phyloP scores from a whole-genome alignment of 2,888 invertebrate species.

The Drosophila atroscutellata region DNA sequence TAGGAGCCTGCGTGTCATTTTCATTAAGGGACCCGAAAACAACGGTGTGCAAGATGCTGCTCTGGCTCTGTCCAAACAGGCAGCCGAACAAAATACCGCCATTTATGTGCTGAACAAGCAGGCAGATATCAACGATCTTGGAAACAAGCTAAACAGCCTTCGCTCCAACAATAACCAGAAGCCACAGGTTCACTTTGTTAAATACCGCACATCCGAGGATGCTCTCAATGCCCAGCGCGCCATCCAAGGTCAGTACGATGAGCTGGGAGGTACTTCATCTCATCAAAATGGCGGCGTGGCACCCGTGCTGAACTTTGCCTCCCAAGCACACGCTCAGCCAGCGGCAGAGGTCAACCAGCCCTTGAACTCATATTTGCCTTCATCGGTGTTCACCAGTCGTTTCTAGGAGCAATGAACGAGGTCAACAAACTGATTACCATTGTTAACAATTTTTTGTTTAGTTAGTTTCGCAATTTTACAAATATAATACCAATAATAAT shows the following conservation, averaged over 20 bases:
- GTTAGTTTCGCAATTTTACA: slow-evolving; percentile 50
- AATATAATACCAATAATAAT: slow-evolving; percentile 31
- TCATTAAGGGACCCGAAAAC: slow-evolving; percentile 84
- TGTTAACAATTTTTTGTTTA: slow-evolving; percentile 47
- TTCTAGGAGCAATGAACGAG: slow-evolving; percentile 45
- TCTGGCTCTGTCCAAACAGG: slow-evolving; percentile 71
- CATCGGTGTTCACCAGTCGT: slow-evolving; percentile 70
- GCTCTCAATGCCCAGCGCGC: slow-evolving; percentile 80
- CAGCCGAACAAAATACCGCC: slow-evolving; percentile 80
- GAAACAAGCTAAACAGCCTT: slow-evolving; percentile 72
- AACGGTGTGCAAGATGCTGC: slow-evolving; percentile 79
- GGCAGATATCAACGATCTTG: slow-evolving; percentile 74
- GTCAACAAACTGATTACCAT: slow-evolving; percentile 40
- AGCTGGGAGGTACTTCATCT: slow-evolving; percentile 69
- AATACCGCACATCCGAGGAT: slow-evolving; percentile 82
- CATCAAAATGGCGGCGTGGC: slow-evolving; percentile 77
- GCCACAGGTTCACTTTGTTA: slow-evolving; percentile 83
- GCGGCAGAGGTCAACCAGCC: slow-evolving; percentile 47
- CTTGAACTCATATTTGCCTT: slow-evolving; percentile 67
- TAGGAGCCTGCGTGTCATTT: slow-evolving; percentile 81
- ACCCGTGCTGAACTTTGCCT: slow-evolving; percentile 80
- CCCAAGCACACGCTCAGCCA: slow-evolving; percentile 49
- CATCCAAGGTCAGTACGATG: slow-evolving; percentile 81
- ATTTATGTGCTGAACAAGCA: slow-evolving; percentile 82
- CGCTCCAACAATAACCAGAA: slow-evolving; percentile 69